A percentile compares a stretch with the other conserved stretches of the same genome.
Evolutionary conservation across 23 tunicate species (phyloP).

Genomic region (Phallusia fumigata): DNA sequence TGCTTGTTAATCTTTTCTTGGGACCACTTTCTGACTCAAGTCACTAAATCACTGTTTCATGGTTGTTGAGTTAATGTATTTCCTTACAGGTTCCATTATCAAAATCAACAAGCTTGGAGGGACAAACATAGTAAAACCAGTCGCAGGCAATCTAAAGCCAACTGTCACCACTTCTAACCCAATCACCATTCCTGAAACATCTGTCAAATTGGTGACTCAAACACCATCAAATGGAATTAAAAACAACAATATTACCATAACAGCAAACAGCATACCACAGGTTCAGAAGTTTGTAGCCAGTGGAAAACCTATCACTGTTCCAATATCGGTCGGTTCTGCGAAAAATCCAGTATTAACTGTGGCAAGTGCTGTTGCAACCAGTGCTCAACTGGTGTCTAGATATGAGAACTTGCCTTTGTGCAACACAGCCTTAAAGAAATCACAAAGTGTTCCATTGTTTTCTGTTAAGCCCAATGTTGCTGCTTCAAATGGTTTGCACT

Average conservation of each 20-base stretch:
- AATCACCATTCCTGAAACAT: not conserved
- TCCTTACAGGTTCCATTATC: constrained; percentile 27
- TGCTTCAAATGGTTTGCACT: not conserved
- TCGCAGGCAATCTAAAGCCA: not conserved
- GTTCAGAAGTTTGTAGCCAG: constrained; percentile 13
- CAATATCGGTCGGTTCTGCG: not conserved
- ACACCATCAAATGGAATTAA: not conserved
- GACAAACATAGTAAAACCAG: constrained; percentile 12
- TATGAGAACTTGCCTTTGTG: not conserved
- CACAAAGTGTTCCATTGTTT: not conserved
- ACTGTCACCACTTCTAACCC: not conserved
- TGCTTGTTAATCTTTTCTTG: too few species aligned
- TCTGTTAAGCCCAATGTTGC: not conserved
- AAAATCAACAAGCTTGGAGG: constrained; percentile 36
- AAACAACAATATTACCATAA: not conserved
- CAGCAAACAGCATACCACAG: not conserved
- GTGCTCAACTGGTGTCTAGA: not conserved
- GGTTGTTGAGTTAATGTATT: not conserved
- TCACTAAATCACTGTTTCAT: not conserved
- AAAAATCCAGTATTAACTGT: not conserved
- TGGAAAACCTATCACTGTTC: constrained; percentile 25
- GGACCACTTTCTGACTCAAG: not conserved
- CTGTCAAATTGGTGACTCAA: not conserved
- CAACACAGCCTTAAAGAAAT: not conserved
- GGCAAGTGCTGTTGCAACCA: not conserved